Conservation (phyloP, 2,113 vertebrate species). For the Axis porcinus region DNA sequence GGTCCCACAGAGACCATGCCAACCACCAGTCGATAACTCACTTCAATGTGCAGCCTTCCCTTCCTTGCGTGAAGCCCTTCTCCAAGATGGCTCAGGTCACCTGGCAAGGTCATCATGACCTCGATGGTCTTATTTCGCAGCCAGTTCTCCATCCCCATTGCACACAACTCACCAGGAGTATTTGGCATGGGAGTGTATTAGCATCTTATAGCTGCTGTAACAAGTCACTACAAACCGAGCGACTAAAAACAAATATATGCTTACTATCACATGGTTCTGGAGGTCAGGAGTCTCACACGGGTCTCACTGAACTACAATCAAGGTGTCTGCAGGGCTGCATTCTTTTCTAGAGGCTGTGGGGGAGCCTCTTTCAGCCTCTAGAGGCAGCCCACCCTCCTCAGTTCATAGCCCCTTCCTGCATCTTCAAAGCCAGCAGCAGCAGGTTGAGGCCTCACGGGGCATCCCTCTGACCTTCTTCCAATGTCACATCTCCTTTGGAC, state of each 20-base stretch:
- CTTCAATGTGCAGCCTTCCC: background rate
- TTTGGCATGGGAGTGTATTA: background rate
- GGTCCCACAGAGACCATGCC: background rate
- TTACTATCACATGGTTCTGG: background rate
- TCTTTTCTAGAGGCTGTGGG: background rate
- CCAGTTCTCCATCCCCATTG: background rate
- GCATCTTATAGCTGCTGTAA: background rate
- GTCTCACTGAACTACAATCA: background rate
- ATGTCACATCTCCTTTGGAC: background rate
- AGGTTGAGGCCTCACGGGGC: background rate
- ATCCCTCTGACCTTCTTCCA: background rate
- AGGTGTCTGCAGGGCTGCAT: background rate
- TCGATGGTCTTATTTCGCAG: background rate
- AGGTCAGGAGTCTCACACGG: background rate
- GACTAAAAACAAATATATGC: background rate
- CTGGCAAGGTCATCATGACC: background rate
- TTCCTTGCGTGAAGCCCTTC: background rate
- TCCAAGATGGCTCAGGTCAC: background rate
- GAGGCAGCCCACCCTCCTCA: background rate
- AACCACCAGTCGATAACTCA: fast-evolving
- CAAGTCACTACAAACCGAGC: background rate
- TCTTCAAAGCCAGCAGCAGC: background rate
- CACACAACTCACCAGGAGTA: too few species aligned
- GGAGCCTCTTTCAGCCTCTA: background rate
- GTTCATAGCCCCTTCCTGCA: background rate